Percentiles rank a stretch among this genome's conserved stretches.
Conservation (phyloP, 37 sponge, comb jelly and placozoan genomes). For the Cladorhizidae sp. region DNA sequence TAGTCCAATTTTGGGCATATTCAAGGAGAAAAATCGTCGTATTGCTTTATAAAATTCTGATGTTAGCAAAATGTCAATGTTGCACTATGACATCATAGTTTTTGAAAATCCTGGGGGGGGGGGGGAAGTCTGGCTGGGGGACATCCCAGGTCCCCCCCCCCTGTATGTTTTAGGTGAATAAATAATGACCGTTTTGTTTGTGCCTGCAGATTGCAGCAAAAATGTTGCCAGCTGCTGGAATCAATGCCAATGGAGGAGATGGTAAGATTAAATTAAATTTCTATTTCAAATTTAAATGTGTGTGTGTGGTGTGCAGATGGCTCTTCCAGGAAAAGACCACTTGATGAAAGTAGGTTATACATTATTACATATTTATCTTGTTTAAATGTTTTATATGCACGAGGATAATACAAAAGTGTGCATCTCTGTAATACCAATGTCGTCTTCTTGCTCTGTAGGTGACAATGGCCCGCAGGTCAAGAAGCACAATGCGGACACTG, state of each 20-base stretch:
- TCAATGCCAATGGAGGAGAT: conserved; percentile 13
- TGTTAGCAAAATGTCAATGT: no score
- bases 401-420: neutral
- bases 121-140: no score
- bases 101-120: no score
- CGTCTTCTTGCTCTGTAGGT: neutral
- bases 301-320: conserved; percentile 5
- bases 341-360: conserved; percentile 47
- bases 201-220: conserved; percentile 59
- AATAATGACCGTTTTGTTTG: neutral
- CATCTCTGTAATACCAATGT: neutral
- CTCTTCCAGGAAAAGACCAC: conserved; percentile 57
- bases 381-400: neutral
- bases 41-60: no score
- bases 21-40: no score
- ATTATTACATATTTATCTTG: no score
- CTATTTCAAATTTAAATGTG: neutral
- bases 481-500: conserved; percentile 31
- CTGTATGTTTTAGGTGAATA: neutral
- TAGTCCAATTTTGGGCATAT: no score
- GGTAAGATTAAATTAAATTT: neutral
- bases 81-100: no score
- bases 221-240: conserved; percentile 29
- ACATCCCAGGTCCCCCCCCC: no score
- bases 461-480: conserved; percentile 53